phyloP scores from a whole-genome alignment of 2,888 invertebrate species.

The Drosophila conformis region DNA sequence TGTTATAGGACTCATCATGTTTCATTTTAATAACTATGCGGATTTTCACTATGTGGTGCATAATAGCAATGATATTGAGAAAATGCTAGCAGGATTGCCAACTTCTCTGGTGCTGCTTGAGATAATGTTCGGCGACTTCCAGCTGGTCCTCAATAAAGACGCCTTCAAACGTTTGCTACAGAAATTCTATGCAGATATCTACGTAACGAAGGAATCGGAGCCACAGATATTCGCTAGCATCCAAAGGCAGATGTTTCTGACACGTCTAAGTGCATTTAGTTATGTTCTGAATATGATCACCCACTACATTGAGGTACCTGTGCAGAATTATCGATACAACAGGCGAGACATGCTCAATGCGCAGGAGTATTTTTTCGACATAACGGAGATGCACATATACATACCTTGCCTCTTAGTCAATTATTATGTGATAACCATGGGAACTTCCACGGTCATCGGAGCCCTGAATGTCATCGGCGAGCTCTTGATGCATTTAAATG shows the following conservation, averaged over 20 bases:
- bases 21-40: conserved; percentile 64
- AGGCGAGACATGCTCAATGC: conserved; percentile 71
- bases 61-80: conserved; percentile 65
- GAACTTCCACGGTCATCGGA: conserved; percentile 69
- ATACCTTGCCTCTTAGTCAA: conserved; percentile 59
- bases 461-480: conserved; percentile 79
- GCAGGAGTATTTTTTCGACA: conserved; percentile 70
- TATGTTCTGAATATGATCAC: conserved; percentile 68
- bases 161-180: conserved; percentile 65
- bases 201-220: conserved; percentile 55
- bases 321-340: conserved; percentile 60
- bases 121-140: conserved; percentile 67
- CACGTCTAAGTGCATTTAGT: conserved; percentile 60
- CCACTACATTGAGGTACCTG: conserved; percentile 58
- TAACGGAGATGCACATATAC: conserved; percentile 55
- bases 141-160: conserved; percentile 60
- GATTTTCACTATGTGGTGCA: conserved; percentile 66
- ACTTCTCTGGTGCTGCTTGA: conserved; percentile 71
- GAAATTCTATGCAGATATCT: conserved; percentile 73
- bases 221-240: conserved; percentile 53
- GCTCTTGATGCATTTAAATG: conserved; percentile 79
- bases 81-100: conserved; percentile 72
- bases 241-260: conserved; percentile 62
- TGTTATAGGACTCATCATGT: conserved; percentile 57
- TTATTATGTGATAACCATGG: conserved; percentile 66